Conservation (phyloP, 2,888 invertebrate genomes). For the Diabrotica balteata region DNA sequence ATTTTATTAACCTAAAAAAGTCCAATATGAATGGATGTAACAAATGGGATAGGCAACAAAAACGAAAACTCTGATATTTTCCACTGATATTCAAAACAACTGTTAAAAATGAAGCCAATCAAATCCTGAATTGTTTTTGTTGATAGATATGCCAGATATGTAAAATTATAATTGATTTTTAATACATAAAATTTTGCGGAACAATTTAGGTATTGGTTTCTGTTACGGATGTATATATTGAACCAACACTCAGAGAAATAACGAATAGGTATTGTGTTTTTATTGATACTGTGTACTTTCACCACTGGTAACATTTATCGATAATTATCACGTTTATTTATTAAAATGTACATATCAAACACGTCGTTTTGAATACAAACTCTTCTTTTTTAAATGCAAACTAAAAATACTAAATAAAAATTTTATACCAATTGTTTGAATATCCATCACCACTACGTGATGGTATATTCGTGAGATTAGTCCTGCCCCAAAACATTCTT, state of each 20-base stretch:
- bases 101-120: slow-evolving; percentile 28
- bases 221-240: background rate
- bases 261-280: too few relatives aligned
- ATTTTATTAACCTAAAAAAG: slow-evolving; percentile 19
- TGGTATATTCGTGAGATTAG: too few relatives aligned
- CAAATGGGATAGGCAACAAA: slow-evolving; percentile 21
- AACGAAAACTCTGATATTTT: slow-evolving; percentile 20
- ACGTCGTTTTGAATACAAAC: too few relatives aligned
- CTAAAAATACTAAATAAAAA: too few relatives aligned
- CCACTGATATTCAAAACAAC: slow-evolving; percentile 27
- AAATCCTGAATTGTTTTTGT: slow-evolving; percentile 28
- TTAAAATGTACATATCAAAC: too few relatives aligned
- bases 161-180: slow-evolving; percentile 28
- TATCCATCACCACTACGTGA: too few relatives aligned
- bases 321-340: too few relatives aligned
- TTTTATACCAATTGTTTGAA: too few relatives aligned
- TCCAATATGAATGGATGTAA: slow-evolving; percentile 8
- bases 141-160: slow-evolving; percentile 25
- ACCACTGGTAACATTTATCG: too few relatives aligned
- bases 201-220: slow-evolving; percentile 1
- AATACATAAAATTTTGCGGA: slow-evolving; percentile 9
- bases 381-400: too few relatives aligned
- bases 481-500: too few relatives aligned
- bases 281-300: too few relatives aligned
- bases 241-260: background rate